These are phyloP conservation scores for Sycophila sp. DNA, from an alignment of 1,140 invertebrate species.

Conservation along the genomic window DNA sequence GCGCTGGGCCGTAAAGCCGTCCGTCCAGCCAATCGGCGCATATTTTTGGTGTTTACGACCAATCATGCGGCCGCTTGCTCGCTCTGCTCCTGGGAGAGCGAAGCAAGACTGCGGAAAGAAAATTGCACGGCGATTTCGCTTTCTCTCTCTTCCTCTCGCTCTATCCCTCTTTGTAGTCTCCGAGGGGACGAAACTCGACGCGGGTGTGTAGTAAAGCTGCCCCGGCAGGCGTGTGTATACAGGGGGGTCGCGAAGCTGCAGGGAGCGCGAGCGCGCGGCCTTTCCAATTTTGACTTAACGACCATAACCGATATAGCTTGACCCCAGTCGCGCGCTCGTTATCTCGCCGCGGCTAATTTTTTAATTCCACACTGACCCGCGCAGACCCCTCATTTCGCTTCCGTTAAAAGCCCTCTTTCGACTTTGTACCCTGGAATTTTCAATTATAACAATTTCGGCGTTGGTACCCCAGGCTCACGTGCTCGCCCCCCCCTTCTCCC, in stretches of 20 bases:
- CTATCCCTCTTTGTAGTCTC: not conserved
- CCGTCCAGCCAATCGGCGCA: constrained; percentile 55
- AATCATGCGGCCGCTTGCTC: constrained; percentile 52
- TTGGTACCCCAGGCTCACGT: constrained; percentile 42
- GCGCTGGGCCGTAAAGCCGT: constrained; percentile 52
- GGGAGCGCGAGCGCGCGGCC: not conserved
- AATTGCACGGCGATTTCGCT: constrained; percentile 58
- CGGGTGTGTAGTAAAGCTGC: not conserved
- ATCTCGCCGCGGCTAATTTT: constrained; percentile 35
- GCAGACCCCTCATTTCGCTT: constrained; percentile 5
- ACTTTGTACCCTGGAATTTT: constrained; percentile 46
- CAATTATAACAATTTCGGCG: constrained; percentile 51
- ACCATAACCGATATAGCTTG: constrained; percentile 26
- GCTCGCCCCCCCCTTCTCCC: constrained; percentile 29
- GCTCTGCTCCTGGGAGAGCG: constrained; percentile 34
- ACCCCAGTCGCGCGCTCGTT: constrained; percentile 2
- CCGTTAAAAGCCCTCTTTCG: constrained; percentile 10
- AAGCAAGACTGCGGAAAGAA: constrained; percentile 52
- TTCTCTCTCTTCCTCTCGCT: not conserved
- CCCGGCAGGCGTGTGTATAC: not conserved
- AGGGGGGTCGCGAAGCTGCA: not conserved
- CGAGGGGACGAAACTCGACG: not conserved
- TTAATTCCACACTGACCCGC: constrained; percentile 25
- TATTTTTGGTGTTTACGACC: constrained; percentile 65
- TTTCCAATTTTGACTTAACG: constrained; percentile 37